Evolutionary conservation across 2,888 invertebrate species (phyloP).

Genomic region (Prosapia bicincta): DNA sequence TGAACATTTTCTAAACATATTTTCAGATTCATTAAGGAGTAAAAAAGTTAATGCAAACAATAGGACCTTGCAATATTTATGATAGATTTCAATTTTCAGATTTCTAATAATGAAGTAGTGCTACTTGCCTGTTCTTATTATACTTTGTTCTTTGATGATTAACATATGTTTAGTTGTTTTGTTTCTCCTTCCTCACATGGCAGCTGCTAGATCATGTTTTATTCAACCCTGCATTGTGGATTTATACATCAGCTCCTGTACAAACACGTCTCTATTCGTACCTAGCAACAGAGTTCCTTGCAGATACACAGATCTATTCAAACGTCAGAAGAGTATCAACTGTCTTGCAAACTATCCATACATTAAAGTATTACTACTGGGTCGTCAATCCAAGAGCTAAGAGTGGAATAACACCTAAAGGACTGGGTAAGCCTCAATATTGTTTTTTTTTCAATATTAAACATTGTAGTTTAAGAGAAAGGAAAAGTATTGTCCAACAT

Average conservation of each 20-base stretch:
- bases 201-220: conserved; percentile 98
- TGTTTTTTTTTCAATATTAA: not conserved
- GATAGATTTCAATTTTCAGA: too few species aligned
- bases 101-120: too few species aligned
- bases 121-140: too few species aligned
- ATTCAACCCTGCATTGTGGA: conserved; percentile 99
- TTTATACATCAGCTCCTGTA: conserved; percentile 94
- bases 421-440: conserved; percentile 72
- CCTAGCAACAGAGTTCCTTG: conserved; percentile 97
- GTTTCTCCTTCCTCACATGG: conserved; percentile 86
- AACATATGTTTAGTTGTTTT: conserved; percentile 56
- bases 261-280: conserved; percentile 96
- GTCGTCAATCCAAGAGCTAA: conserved; percentile 92
- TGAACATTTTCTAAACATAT: too few species aligned
- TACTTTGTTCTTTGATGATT: not conserved
- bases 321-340: conserved; percentile 96
- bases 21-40: too few species aligned
- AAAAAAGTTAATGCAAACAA: too few species aligned
- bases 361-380: conserved; percentile 99
- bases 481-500: not conserved
- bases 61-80: too few species aligned
- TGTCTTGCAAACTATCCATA: conserved; percentile 96
- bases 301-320: conserved; percentile 95
- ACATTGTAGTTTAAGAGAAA: not conserved
- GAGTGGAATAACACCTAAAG: conserved; percentile 94